Evolutionary conservation across 2,888 invertebrate genomes (phyloP), one percentile per base, ranked within the genome.

Genomic region (Tetranychus piercei): DNA sequence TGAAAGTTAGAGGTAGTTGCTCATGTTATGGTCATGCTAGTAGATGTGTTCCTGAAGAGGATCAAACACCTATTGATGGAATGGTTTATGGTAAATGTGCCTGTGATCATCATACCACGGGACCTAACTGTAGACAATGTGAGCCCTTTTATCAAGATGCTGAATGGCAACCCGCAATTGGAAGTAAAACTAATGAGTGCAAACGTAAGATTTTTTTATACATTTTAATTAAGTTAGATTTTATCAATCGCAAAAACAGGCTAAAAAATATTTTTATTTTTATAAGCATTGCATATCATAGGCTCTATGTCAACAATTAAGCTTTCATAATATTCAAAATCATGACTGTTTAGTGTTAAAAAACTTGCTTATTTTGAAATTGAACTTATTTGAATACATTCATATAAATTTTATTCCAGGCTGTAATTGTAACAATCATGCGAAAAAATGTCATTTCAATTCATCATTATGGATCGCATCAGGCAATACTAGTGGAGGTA

Each of bases 11-110:
- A 79, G 99, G 99, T 2, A 95, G 95, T 5, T 99, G 99, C 83
- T 97, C 96, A 1, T 99, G 99, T 83, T 99, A 99, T 82, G 99
- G 99, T 0, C 99, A 99, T 82, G 99, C 99, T n/a, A 82, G 82
- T 69, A 79, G 82, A 55, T 85, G 85, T 81, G 79, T 84, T 43
- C 79, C 80, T 55, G 78, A 77, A 64, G 77, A 76, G 66, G 77
- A 74, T 66, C 75, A 78, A 44, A 55, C 74, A 22, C 73, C 75
- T 65, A 75, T 78, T 22, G 78, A 80, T 9, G 80, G 81, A 75
- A 82, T 83, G 82, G 82, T 79, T 44, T 79, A 79, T 76, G 79
- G 79, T n/a, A 77, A 83, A 82, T 86, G 85, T 80, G 82, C 84
- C 74, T 85, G 85, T 80, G 82, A 83, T 73, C 99, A 99, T 83